Conservation (phyloP, 2,797 vertebrate genomes). For the Crocodylus rhombifer region DNA sequence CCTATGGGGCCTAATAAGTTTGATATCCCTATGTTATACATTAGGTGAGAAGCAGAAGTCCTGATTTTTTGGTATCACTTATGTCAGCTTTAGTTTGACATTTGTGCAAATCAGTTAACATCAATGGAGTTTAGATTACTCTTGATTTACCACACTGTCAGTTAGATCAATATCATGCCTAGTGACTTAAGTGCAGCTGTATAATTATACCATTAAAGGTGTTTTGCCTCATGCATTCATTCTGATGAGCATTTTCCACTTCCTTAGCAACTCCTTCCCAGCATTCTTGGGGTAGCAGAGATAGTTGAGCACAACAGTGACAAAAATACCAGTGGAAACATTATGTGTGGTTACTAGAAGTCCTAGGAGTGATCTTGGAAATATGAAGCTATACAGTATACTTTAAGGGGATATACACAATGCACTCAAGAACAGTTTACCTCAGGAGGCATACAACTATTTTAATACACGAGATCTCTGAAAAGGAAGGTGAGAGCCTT, state of each 20-base stretch:
- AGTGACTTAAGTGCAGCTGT: conserved; percentile 3
- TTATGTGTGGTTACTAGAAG: conserved; percentile 34
- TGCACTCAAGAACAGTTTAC: background rate
- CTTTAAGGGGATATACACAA: conserved; percentile 31
- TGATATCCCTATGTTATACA: background rate
- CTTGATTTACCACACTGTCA: conserved; percentile 11
- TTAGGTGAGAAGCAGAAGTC: background rate
- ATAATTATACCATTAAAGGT: conserved; percentile 58
- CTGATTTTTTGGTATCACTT: background rate
- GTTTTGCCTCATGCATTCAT: conserved; percentile 59
- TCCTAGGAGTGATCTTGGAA: conserved; percentile 35
- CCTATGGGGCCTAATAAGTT: too few relatives aligned
- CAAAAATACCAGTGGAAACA: conserved; percentile 64
- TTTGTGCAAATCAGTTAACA: background rate
- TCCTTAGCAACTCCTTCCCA: background rate
- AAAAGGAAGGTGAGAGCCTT: background rate
- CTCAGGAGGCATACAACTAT: conserved; percentile 17
- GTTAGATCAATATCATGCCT: conserved; percentile 1
- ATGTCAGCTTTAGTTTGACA: conserved; percentile 35
- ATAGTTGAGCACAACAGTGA: conserved; percentile 64
- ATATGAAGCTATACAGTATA: background rate
- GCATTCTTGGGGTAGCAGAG: conserved; percentile 4
- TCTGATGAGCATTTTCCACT: conserved; percentile 26
- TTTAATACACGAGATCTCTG: background rate
- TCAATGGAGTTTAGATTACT: background rate